Percentiles rank a stretch among this genome's conserved stretches.
Evolutionary conservation across 2,113 vertebrate genomes (phyloP).

Genomic region (Glaucomys volans): DNA sequence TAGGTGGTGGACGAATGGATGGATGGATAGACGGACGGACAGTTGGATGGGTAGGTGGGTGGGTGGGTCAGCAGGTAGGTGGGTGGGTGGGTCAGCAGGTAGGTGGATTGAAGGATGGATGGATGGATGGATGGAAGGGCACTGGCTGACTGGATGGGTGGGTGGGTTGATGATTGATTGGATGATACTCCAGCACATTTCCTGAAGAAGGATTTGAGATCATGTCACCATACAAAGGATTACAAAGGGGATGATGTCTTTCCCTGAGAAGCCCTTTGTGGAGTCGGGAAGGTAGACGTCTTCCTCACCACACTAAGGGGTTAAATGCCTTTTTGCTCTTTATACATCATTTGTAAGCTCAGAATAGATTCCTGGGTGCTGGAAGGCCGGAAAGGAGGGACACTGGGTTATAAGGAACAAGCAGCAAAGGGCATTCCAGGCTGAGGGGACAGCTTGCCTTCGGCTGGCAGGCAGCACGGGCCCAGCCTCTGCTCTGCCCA

Average conservation of each 20-base stretch:
- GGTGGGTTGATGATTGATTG: not conserved
- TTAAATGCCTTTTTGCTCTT: not conserved
- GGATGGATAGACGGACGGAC: not conserved
- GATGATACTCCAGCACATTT: not conserved
- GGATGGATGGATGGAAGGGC: not conserved
- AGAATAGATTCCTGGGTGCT: not conserved
- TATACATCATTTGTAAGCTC: not conserved
- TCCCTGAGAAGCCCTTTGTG: not conserved
- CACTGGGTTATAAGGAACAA: not conserved
- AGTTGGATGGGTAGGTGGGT: too few relatives aligned
- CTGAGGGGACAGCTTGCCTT: rapidly evolving
- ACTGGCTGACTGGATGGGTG: not conserved
- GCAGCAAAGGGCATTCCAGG: rapidly evolving
- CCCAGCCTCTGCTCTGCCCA: not conserved
- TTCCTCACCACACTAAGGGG: not conserved
- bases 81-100: not conserved
- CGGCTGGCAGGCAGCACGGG: rapidly evolving
- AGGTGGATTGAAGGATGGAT: not conserved
- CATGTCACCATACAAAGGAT: not conserved
- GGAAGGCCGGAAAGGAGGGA: not conserved
- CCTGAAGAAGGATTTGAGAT: not conserved
- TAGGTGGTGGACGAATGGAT: not conserved
- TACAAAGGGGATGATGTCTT: not conserved
- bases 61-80: not conserved
- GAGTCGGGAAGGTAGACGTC: not conserved